Base-by-base conservation (phyloP, 2,888 invertebrate species). In the Hybos culiciformis region DNA sequence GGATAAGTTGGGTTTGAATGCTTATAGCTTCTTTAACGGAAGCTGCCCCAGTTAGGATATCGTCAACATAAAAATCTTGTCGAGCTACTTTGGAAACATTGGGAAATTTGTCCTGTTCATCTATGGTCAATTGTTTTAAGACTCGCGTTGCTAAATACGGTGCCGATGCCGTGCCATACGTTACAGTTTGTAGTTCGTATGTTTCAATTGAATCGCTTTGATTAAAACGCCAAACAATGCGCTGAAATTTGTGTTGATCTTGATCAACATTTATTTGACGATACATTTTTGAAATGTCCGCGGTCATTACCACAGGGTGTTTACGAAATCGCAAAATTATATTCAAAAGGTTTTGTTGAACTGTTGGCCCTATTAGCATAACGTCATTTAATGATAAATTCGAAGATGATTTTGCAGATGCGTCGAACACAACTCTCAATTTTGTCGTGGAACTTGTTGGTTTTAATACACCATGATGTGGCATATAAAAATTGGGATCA, bases 401-500 rank as follows among this genome's bases (percentile, higher is more conserved):
- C 5, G 21, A 23, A 8, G 37, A 19, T 2, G 42, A 44, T 39
- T 42, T 42, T 2, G 20, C 15, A 15, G 40, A 48, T 24, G 38
- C 48, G 18, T 43, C 38, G 20, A 43, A 43, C 5, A 43, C 43
- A n/a, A 43, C 39, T 11, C 39, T 32, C 9, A 43, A 12, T 20
- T 43, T 43, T 8, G 39, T 39, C 2, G 33, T 38, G 9, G 24
- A 21, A 36, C 43, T 49, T 2, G 26, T 15, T 32, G 37, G 38
- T 23, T 45, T 43, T 14, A 51, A 31, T 11, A 50, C 44, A 12
- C 43, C 45, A 41, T 50, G 51, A 43, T 51, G 50, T 5, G 49
- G 49, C 17, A 52, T 23, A 42, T 42, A 51, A 29, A 44, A 50
- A 15, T 32, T 14, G n/a, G n/a, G n/a, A n/a, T n/a, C n/a, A n/a